Evolutionary conservation across 2,888 invertebrate species (phyloP).

Genomic region (Lycocerus yunnanus): DNA sequence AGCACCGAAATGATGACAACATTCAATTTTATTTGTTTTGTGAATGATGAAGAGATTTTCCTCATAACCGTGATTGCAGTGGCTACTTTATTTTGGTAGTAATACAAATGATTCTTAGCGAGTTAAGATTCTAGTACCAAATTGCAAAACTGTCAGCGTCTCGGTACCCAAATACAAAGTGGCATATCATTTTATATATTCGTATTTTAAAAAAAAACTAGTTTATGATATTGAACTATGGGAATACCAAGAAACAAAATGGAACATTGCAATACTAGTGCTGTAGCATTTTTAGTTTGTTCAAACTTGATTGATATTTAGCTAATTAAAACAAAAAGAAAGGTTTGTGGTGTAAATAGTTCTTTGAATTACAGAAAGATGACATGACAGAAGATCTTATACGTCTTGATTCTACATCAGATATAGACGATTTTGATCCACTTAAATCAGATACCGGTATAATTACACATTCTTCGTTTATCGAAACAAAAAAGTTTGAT

Average conservation of each 20-base stretch:
- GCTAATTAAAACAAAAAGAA: background rate
- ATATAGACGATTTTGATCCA: constrained; percentile 71
- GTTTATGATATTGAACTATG: background rate
- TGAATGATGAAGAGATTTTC: too few species aligned
- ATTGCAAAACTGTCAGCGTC: background rate
- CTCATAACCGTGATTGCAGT: too few species aligned
- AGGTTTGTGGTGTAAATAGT: background rate
- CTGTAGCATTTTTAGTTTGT: background rate
- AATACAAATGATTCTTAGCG: too few species aligned
- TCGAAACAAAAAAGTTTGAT: background rate
- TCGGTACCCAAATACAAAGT: background rate
- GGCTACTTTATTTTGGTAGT: too few species aligned
- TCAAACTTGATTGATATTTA: background rate
- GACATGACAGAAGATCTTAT: constrained; percentile 64
- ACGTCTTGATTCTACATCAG: constrained; percentile 67
- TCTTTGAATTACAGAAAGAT: constrained; percentile 48
- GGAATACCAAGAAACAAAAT: background rate
- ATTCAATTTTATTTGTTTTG: too few species aligned
- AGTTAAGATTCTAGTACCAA: too few species aligned
- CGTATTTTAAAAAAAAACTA: background rate
- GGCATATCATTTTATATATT: background rate
- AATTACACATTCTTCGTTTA: constrained; percentile 13
- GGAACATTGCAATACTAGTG: background rate
- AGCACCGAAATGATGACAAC: too few species aligned
- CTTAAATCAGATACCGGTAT: constrained; percentile 53